Conservation (phyloP, 2,888 invertebrate species). For the Aleiodes alternator region DNA sequence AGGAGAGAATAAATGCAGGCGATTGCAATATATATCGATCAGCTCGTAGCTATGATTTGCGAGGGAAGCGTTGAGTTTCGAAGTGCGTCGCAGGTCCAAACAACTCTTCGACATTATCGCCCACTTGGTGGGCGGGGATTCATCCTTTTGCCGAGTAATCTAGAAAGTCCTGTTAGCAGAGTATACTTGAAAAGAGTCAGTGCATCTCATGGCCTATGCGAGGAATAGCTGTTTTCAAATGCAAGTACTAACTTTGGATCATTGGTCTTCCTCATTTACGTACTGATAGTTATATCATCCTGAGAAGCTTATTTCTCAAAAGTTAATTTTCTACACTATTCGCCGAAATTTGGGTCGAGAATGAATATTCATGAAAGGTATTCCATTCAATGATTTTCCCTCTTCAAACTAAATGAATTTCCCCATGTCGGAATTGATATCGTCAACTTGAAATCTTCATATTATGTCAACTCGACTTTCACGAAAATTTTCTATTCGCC, state of each 20-base stretch:
- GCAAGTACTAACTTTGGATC: neutral
- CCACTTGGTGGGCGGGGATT: constrained; percentile 55
- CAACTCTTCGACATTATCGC: constrained; percentile 50
- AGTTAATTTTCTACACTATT: too few relatives aligned
- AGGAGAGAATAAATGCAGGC: constrained; percentile 21
- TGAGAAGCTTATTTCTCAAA: neutral
- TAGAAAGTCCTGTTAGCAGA: constrained; percentile 60
- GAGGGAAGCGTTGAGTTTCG: constrained; percentile 45
- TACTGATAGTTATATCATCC: neutral
- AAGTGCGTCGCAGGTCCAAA: constrained; percentile 34
- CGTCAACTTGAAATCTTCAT: too few relatives aligned
- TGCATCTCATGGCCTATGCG: constrained; percentile 49
- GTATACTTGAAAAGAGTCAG: constrained; percentile 31
- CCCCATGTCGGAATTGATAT: too few relatives aligned
- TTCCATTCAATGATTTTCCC: too few relatives aligned
- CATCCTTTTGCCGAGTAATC: constrained; percentile 57
- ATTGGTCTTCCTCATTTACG: neutral
- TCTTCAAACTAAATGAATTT: too few relatives aligned
- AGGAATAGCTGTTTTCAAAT: constrained; percentile 11
- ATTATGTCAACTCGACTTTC: too few relatives aligned
- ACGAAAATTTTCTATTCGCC: neutral
- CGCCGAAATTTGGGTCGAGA: too few relatives aligned
- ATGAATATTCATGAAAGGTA: too few relatives aligned
- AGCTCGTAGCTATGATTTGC: constrained; percentile 42
- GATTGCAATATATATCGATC: constrained; percentile 31